Conservation (phyloP, 2,797 vertebrate genomes). For the Ataeniobius toweri region DNA sequence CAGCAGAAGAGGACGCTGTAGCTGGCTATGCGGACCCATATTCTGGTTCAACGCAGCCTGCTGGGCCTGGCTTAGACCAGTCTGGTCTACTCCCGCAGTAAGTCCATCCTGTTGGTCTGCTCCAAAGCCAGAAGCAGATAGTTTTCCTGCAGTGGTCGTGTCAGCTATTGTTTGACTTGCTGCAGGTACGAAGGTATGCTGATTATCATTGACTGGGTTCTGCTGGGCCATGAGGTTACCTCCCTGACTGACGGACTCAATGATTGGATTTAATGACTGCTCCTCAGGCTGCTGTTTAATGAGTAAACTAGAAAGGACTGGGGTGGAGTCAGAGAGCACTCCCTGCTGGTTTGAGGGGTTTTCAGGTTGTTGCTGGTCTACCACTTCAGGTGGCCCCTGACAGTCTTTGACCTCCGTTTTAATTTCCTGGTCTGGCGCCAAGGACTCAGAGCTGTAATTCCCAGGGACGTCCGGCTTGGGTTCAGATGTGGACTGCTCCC, state of each 20-base stretch:
- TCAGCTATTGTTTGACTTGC: constrained; percentile 76
- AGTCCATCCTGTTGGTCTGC: constrained; percentile 79
- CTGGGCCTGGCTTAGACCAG: constrained; percentile 79
- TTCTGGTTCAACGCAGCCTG: constrained; percentile 83
- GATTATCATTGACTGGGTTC: constrained; percentile 74
- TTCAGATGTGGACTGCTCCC: constrained; percentile 75
- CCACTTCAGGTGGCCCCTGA: constrained; percentile 67
- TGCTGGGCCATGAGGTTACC: constrained; percentile 79
- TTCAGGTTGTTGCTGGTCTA: constrained; percentile 71
- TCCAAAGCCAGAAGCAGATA: constrained; percentile 78
- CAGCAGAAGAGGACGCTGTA: constrained; percentile 89
- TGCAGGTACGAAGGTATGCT: constrained; percentile 69
- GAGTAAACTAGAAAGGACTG: constrained; percentile 92
- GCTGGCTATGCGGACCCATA: constrained; percentile 81
- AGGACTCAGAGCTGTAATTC: constrained; percentile 59
- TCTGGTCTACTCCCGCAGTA: constrained; percentile 78
- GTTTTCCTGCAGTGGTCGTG: constrained; percentile 71
- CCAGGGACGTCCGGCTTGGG: constrained; percentile 77
- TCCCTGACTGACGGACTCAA: constrained; percentile 79
- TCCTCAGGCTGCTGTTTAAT: constrained; percentile 86
- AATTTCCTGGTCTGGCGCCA: constrained; percentile 71
- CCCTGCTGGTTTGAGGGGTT: constrained; percentile 77
- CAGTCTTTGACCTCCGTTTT: constrained; percentile 82
- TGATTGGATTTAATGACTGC: constrained; percentile 79
- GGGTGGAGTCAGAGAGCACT: constrained; percentile 84